Evolutionary conservation across 2,113 vertebrate species (phyloP).

Genomic region (Macheiramphus alcinus): DNA sequence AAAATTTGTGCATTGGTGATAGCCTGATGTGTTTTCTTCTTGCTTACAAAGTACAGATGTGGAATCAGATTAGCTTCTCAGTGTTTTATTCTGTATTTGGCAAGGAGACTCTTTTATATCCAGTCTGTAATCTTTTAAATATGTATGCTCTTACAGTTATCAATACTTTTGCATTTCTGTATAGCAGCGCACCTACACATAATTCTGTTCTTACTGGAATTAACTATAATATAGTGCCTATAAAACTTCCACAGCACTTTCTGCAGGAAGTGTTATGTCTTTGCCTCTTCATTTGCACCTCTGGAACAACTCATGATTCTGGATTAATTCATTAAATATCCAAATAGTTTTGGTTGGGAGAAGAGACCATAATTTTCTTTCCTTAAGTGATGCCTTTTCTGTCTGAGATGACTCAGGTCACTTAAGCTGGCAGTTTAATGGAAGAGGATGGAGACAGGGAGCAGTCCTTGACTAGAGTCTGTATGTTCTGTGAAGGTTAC

Average conservation of each 20-base stretch:
- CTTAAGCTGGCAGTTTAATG: neutral
- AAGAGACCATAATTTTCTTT: neutral
- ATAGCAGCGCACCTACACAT: neutral
- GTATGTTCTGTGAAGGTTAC: neutral
- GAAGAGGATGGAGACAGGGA: neutral
- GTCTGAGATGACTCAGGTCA: neutral
- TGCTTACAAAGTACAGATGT: neutral
- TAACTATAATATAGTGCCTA: neutral
- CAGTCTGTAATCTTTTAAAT: neutral
- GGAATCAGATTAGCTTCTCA: neutral
- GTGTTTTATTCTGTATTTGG: neutral
- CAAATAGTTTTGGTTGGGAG: neutral
- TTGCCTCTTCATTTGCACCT: neutral
- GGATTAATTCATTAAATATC: neutral
- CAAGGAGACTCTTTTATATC: neutral
- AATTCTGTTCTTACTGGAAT: neutral
- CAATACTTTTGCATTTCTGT: neutral
- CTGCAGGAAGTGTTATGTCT: neutral
- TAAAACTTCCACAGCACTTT: neutral
- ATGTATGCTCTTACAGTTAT: neutral
- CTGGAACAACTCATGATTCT: neutral
- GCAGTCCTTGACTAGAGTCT: neutral
- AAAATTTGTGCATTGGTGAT: neutral
- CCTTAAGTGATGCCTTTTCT: neutral
- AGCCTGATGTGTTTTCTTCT: neutral